Conservation (phyloP, 2,797 vertebrate species). For the Apodemus agrarius region DNA sequence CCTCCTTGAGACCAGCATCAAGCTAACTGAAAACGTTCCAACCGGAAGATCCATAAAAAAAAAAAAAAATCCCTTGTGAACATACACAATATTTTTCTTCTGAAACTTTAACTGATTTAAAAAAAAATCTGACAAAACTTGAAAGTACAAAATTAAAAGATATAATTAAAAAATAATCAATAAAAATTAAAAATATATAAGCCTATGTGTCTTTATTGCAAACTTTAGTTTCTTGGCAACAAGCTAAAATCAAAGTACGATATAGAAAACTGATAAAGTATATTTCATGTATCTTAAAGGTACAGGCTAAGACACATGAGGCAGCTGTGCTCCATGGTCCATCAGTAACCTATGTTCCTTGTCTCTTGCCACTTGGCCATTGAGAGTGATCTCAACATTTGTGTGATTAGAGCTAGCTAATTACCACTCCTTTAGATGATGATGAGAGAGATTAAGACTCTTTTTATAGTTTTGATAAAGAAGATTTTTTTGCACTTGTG, state of each 20-base stretch:
- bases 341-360: neutral
- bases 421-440: neutral
- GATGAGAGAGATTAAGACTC: constrained; percentile 1
- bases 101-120: neutral
- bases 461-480: neutral
- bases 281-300: neutral
- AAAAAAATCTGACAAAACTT: neutral
- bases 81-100: neutral
- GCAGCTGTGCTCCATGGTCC: neutral
- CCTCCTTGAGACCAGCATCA: neutral
- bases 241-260: neutral
- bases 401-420: neutral
- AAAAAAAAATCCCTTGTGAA: neutral
- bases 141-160: neutral
- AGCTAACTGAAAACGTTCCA: neutral
- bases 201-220: neutral
- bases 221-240: neutral
- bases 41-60: neutral
- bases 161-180: neutral
- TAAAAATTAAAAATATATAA: neutral
- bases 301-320: neutral
- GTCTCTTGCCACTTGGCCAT: neutral
- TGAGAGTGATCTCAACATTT: neutral
- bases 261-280: neutral
- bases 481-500: neutral